Base-by-base conservation (phyloP, 2,797 vertebrate species). In the Phoeniculus purpureus region DNA sequence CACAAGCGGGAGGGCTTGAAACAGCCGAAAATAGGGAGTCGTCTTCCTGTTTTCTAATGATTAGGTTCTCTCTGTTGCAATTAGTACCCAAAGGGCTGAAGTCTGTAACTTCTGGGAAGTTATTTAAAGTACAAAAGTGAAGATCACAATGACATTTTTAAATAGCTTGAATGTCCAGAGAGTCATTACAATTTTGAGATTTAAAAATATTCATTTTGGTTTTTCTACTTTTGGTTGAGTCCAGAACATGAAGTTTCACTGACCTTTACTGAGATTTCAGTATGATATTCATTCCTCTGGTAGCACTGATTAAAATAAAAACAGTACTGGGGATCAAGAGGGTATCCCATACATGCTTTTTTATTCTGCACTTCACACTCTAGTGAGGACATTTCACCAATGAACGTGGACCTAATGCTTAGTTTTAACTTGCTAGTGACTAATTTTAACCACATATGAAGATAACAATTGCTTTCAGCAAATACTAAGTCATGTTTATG, bases 401-500 rank as follows among this genome's bases (percentile, higher is more conserved):
- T 51, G 77, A 90, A 88, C 34, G 45, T 87, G 70, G 52, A 87
- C 15, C 7, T 76, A 92, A 68, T 55, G 74, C 55, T 85, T 89
- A 27, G 78, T 90, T 86, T 93, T 77, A 92, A 81, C 92, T 96
- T 95, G 85, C 72, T 89, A 10, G 15, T 62, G 75, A 94, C 85
- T 95, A 83, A 94, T 93, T 93, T 95, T 95, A 84, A 94, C 79
- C 92, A 76, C 66, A 80, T 87, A 89, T 86, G 89, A 85, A 88
- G 82, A 85, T 83, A 94, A 94, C 93, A 93, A 93, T 90, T 95
- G 91, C 94, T 89, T 94, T 88, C 79, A 73, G 58, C 50, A 74
- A 37, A 37, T 68, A 92, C 90, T 90, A 75, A 51, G 75, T 92
- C 62, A 25, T 60, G 66, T 93, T 90, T 93, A 84, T 76, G 61